Conservation (phyloP, 2,113 vertebrate species). For the Turnix velox region DNA sequence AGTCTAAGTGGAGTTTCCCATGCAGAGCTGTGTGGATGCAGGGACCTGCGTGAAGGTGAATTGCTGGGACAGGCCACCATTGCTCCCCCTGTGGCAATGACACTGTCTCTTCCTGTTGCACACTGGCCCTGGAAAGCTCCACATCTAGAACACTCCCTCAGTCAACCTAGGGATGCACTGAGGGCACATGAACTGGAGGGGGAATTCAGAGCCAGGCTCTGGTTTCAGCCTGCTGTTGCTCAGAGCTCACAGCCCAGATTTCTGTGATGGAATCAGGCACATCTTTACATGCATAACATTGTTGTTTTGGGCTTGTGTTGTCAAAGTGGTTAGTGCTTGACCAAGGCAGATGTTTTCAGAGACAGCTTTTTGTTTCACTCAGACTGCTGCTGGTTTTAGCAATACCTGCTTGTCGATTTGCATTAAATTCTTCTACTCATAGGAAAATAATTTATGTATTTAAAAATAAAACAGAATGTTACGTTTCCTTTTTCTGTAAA, state of each 20-base stretch:
- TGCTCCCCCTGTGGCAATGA: background rate
- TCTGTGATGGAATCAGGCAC: background rate
- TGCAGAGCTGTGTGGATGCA: background rate
- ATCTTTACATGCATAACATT: background rate
- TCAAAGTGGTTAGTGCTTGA: background rate
- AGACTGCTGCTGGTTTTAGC: background rate
- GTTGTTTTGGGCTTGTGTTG: background rate
- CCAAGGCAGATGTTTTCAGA: background rate
- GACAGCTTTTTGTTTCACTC: background rate
- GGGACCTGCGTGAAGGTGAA: background rate
- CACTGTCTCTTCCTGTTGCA: background rate
- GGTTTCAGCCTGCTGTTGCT: background rate
- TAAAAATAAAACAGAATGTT: background rate
- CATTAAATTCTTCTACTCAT: background rate
- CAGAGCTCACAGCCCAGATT: background rate
- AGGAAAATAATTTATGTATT: background rate
- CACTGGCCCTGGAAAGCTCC: accelerated
- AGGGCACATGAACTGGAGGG: background rate
- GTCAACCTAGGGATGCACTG: background rate
- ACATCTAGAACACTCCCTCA: background rate
- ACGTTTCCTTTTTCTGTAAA: background rate
- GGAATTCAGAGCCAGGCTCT: background rate
- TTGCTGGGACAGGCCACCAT: accelerated
- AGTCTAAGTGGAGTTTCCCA: background rate
- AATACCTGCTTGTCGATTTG: background rate